Base-by-base conservation (phyloP, 2,113 vertebrate genomes). In the Perca flavescens region DNA sequence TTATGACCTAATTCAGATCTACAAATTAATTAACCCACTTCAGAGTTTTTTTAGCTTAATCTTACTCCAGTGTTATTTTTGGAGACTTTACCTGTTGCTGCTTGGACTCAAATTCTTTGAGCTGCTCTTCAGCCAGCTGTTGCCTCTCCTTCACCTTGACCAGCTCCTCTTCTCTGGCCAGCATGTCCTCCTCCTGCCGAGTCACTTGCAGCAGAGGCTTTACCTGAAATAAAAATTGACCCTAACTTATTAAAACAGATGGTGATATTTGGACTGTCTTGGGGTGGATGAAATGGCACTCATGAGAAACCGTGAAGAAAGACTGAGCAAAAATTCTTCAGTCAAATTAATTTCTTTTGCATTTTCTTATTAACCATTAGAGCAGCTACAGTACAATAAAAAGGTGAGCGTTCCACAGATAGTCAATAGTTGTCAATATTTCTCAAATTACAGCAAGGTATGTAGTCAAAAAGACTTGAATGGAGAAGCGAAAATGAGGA, bases 171-270 rank as follows among this genome's bases (percentile, higher is more conserved):
- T 99, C 98, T 83, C 98, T 99, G 72, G 97, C 97, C 90, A 96
- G 83, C 96, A 99, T 97, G 92, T 99, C 98, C 82, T 99, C 98
- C 82, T 99, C 98, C 93, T 98, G 97, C n/a, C 98, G 95, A 82
- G 96, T 96, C 49, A 99, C 97, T 83, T 99, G 97, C 61, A 99
- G 94, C 86, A 99, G 95, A 0, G 98, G 98, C 83, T 99, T 99
- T 86, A 99, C 98, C 98, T 99, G 76, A 6, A 61, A 17, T 6
- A 28, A 25, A 43, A 31, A 21, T 8, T 1, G 2, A 57, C 15
- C 10, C 12, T 9, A 34, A 0, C 0, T n/a, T 68, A 49, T 1
- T 36, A n/a, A 52, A 70, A 22, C 22, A 54, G 1, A 43, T 6
- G 2, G 6, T 16, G 36, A 46, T 3, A 5, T 34, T 25, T 63